Percentiles rank a stretch among this genome's conserved stretches.
Evolutionary conservation across 2,888 invertebrate genomes (phyloP).

Genomic region (Polyploca ridens): DNA sequence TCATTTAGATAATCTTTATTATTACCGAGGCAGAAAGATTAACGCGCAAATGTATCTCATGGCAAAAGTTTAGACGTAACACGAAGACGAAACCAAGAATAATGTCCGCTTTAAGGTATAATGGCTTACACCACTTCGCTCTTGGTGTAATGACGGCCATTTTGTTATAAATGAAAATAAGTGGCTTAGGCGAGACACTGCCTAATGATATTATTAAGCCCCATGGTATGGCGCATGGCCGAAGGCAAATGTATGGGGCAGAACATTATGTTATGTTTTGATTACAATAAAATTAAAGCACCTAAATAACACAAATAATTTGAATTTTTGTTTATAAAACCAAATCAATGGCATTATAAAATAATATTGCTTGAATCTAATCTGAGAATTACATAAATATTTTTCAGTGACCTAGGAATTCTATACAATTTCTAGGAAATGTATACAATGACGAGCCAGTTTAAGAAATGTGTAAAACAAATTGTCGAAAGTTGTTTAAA

Average conservation of each 20-base stretch:
- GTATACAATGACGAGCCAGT: no score
- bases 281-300: no score
- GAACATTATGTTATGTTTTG: neutral
- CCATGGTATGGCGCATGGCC: constrained; percentile 15
- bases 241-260: constrained; percentile 1
- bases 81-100: constrained; percentile 61
- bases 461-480: no score
- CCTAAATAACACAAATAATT: no score
- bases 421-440: no score
- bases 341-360: no score
- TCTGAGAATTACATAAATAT: no score
- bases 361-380: no score
- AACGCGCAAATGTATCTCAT: constrained; percentile 20
- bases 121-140: constrained; percentile 69
- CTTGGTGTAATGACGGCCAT: constrained; percentile 71
- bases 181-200: constrained; percentile 63
- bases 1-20: constrained; percentile 16
- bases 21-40: constrained; percentile 10
- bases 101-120: constrained; percentile 63
- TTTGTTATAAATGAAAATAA: constrained; percentile 71
- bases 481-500: no score
- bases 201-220: constrained; percentile 52
- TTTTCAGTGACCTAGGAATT: no score
- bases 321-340: no score
- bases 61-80: constrained; percentile 50